Conservation (phyloP, 2,113 vertebrate genomes). For the Gallinago jamesoni region DNA sequence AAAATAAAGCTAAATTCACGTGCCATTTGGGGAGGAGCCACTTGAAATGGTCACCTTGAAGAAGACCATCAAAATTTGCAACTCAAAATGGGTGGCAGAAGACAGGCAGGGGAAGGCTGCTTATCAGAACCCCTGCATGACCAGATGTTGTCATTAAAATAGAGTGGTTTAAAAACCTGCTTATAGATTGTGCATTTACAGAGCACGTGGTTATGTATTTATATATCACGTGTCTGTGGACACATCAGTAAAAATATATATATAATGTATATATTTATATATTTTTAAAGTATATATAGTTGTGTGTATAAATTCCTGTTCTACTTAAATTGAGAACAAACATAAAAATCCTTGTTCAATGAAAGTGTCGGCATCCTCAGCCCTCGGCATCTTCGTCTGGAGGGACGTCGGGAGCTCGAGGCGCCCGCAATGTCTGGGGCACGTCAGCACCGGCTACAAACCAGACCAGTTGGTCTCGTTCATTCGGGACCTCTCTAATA, state of each 20-base stretch:
- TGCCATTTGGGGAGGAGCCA: neutral
- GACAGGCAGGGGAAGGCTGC: neutral
- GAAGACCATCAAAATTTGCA: neutral
- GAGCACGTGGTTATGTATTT: neutral
- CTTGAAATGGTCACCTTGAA: neutral
- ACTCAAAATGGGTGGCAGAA: neutral
- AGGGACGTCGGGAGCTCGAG: neutral
- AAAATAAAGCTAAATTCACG: neutral
- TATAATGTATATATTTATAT: neutral
- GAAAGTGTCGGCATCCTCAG: fast-evolving
- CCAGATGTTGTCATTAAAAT: neutral
- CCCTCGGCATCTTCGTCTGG: neutral
- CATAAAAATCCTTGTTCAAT: neutral
- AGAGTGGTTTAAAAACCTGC: neutral
- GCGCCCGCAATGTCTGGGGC: neutral
- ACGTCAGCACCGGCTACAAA: fast-evolving
- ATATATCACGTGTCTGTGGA: neutral
- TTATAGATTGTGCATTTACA: neutral
- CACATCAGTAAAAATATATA: neutral
- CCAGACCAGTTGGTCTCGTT: neutral
- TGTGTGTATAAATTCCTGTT: neutral
- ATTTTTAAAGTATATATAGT: neutral
- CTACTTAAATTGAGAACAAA: neutral
- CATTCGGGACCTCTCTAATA: neutral
- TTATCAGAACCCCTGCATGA: neutral